A percentile compares a stretch with the other conserved stretches of the same genome.
phyloP scores from a whole-genome alignment of 2,113 vertebrate species.

The Atherinomorus stipes region DNA sequence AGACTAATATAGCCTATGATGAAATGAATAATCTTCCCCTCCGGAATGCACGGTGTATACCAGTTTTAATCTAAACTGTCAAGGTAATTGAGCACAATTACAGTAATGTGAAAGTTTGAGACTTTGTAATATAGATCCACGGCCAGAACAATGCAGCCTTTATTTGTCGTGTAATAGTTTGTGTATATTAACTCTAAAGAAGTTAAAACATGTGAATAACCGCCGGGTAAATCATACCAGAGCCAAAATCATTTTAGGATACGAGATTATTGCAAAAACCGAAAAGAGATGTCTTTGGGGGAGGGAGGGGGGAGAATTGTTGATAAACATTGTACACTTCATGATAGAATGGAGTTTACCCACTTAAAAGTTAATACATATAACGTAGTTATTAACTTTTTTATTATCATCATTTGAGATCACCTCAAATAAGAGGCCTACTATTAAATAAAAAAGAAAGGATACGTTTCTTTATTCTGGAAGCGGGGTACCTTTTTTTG shows the following conservation, averaged over 20 bases:
- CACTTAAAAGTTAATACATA: no score
- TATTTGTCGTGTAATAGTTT: conserved; percentile 69
- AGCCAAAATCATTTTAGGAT: not conserved
- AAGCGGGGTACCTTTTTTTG: no score
- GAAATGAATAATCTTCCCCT: conserved; percentile 45
- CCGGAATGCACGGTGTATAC: conserved; percentile 49
- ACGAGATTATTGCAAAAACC: not conserved
- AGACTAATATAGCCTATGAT: conserved; percentile 37
- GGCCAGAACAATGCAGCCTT: conserved; percentile 68
- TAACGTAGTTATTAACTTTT: no score
- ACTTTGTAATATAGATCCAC: conserved; percentile 47
- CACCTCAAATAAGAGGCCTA: no score
- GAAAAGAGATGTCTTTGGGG: not conserved
- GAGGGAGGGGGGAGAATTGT: not conserved
- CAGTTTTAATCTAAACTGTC: conserved; percentile 77
- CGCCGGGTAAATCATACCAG: conserved; percentile 10
- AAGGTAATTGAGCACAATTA: conserved; percentile 81
- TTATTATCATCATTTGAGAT: no score
- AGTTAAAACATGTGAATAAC: conserved; percentile 52
- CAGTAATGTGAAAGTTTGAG: conserved; percentile 71
- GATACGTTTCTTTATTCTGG: no score
- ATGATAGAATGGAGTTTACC: no score
- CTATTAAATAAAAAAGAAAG: no score
- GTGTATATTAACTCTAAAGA: conserved; percentile 74
- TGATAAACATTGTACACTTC: not conserved